Evolutionary conservation across 2,113 vertebrate species (phyloP), one percentile per base, ranked within the genome.

Genomic region (Xenopus borealis): DNA sequence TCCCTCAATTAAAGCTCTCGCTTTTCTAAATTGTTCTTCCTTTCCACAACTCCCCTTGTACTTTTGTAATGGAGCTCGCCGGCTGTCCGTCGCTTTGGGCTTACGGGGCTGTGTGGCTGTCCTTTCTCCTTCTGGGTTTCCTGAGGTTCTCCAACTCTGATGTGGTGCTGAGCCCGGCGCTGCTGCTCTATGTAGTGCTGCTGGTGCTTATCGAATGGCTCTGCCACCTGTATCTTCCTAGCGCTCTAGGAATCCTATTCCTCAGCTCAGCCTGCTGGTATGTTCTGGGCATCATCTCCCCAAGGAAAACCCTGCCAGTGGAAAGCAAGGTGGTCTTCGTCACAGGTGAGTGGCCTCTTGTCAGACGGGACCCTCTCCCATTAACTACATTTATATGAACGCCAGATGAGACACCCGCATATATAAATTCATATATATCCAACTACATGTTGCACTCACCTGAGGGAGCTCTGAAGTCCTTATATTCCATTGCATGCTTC

Each of bases 291-390:
- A 12, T 83, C 17, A 71, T 63, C 2, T 23, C 47, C 47, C 82
- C 68, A 18, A 69, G 78, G 74, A 77, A 71, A 72, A 67, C 82
- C 78, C 78, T 86, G 69, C 83, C 86, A 12, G 79, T 82, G 69
- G 79, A 67, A 7, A 84, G 82, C 45, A 86, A 82, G 71, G 82
- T 85, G 19, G 83, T 87, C 3, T 72, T 87, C 10, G 78, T 87
- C 59, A 87, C 85, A 85, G 87, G 87, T 88, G 82, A 88, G 86
- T 81, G 4, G 11, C 11, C 46, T 2, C 46, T 12, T 10, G 13
- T 33, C 30, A 33, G 3, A 33, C 7, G 10, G 50, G 50, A 12
- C 50, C 50, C 50, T 6, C 33, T 40, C 33, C 33, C 33, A 6
- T 7, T 7, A 9, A 9, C 3, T 40, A 40, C 33, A 0, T 40